These are phyloP conservation scores for Eutrigla gurnardus DNA, from an alignment of 2,797 vertebrate species.

Conservation along the genomic window DNA sequence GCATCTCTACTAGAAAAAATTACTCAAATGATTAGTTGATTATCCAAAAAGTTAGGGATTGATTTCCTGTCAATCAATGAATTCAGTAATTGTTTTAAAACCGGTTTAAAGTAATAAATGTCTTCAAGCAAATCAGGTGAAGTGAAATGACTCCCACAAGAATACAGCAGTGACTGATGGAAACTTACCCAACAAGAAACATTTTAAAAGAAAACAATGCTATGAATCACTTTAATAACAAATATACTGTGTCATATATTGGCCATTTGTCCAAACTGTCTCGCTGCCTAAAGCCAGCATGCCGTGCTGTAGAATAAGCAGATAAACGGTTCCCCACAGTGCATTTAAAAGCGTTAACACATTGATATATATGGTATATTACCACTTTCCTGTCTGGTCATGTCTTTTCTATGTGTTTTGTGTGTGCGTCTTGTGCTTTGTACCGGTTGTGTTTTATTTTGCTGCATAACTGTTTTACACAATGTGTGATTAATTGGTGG, in stretches of 20 bases:
- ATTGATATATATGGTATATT: not conserved
- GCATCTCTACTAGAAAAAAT: not conserved
- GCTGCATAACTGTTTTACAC: constrained; percentile 21
- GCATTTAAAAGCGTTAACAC: not conserved
- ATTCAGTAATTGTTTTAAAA: not conserved
- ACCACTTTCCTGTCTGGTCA: not conserved
- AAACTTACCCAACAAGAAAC: not conserved
- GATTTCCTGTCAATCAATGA: not conserved
- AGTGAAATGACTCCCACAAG: not conserved
- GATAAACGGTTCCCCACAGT: not conserved
- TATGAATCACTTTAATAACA: constrained; percentile 4
- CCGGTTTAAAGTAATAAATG: not conserved
- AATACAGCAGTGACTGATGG: not conserved
- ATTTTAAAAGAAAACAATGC: not conserved
- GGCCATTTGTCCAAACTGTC: constrained; percentile 4
- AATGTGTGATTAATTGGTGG: constrained; percentile 40
- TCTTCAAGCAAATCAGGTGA: not conserved
- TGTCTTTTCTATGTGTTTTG: not conserved
- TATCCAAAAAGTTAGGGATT: not conserved
- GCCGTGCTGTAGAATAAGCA: not conserved
- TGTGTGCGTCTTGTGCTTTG: constrained; percentile 7
- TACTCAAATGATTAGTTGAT: not conserved
- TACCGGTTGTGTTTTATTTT: constrained; percentile 6
- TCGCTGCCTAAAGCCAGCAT: constrained; percentile 3
- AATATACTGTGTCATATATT: not conserved